Percentiles rank a stretch among this genome's conserved stretches.
Evolutionary conservation across 2,113 vertebrate species (phyloP).

Genomic region (Tenebrosternarchus preto): DNA sequence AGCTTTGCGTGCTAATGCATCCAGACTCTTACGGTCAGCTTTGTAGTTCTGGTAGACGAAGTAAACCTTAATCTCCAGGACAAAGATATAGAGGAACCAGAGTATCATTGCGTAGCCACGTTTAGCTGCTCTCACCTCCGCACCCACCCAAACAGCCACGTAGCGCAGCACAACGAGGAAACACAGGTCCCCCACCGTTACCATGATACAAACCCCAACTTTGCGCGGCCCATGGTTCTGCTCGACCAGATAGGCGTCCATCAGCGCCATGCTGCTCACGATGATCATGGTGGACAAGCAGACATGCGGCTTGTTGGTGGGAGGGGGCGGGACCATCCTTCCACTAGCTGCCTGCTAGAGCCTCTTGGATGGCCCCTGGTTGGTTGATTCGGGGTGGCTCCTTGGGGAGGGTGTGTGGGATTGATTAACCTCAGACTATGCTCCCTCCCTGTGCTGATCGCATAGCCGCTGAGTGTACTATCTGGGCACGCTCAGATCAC

Average conservation of each 20-base stretch:
- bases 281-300: constrained; percentile 79
- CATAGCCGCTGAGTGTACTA: constrained; percentile 61
- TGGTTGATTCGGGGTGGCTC: background rate
- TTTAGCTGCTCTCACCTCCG: constrained; percentile 77
- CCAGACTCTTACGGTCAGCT: constrained; percentile 76
- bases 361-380: background rate
- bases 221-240: constrained; percentile 79
- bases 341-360: constrained; percentile 6
- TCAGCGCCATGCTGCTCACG: constrained; percentile 80
- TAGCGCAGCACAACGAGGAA: constrained; percentile 78
- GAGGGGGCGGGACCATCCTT: constrained; percentile 77
- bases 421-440: constrained; percentile 57
- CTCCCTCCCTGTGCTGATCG: constrained; percentile 56
- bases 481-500: constrained; percentile 67
- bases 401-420: background rate
- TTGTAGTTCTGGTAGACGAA: constrained; percentile 83
- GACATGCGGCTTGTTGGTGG: constrained; percentile 78
- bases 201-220: constrained; percentile 80
- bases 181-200: constrained; percentile 79
- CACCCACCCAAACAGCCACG: constrained; percentile 78
- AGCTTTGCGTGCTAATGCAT: constrained; percentile 74
- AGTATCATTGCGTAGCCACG: constrained; percentile 81
- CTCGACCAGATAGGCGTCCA: constrained; percentile 79
- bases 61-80: constrained; percentile 82
- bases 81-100: constrained; percentile 82